Percentiles rank a stretch among this genome's conserved stretches.
Conservation (phyloP, 2,797 vertebrate genomes). For the Tachyglossus aculeatus region DNA sequence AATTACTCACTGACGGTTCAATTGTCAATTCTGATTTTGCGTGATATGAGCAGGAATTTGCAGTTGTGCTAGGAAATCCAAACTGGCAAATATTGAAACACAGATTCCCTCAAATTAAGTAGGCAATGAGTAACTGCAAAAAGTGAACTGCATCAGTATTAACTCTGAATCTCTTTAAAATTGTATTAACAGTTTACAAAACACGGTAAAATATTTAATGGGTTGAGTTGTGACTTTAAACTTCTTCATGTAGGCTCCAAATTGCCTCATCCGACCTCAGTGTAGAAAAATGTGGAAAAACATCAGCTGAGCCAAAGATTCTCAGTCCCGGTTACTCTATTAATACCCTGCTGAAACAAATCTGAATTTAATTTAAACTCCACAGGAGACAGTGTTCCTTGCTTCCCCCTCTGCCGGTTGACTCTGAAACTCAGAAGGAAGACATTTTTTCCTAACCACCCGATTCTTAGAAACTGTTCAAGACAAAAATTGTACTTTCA, state of each 20-base stretch:
- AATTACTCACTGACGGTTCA: not conserved
- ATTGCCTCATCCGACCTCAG: slow-evolving; percentile 28
- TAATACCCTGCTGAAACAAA: slow-evolving; percentile 69
- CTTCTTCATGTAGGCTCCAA: not conserved
- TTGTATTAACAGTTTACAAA: not conserved
- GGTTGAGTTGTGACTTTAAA: not conserved
- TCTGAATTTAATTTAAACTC: slow-evolving; percentile 68
- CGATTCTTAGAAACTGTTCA: slow-evolving; percentile 43
- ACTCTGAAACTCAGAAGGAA: slow-evolving; percentile 41
- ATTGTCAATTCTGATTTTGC: not conserved
- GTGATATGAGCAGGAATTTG: not conserved
- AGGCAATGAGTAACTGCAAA: not conserved
- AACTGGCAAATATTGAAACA: not conserved
- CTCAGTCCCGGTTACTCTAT: slow-evolving; percentile 44
- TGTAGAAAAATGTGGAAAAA: not conserved
- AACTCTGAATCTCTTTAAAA: not conserved
- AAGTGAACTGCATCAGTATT: not conserved
- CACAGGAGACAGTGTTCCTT: slow-evolving; percentile 35
- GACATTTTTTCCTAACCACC: slow-evolving; percentile 58
- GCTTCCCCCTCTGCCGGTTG: slow-evolving; percentile 40
- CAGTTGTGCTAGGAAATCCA: not conserved
- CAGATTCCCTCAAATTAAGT: no score
- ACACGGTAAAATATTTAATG: not conserved
- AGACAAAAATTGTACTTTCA: slow-evolving; percentile 25
- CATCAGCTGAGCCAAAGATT: slow-evolving; percentile 7